Conservation (phyloP, 2,888 invertebrate genomes). For the Proisotoma minuta region DNA sequence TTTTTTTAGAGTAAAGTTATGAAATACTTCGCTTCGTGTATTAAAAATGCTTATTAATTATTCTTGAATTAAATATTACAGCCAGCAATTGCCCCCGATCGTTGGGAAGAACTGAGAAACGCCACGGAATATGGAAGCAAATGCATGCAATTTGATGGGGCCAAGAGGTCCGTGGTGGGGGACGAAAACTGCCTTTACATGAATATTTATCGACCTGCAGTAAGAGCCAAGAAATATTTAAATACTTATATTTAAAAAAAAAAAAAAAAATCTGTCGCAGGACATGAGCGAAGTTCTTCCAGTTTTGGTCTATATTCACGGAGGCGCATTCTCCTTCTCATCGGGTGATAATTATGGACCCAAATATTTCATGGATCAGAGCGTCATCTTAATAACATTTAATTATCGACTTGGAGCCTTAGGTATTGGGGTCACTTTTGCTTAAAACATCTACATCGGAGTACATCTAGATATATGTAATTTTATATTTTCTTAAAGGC, state of each 20-base stretch:
- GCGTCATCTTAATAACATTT: slow-evolving; percentile 32
- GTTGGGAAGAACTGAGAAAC: slow-evolving; percentile 37
- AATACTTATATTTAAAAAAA: not conserved
- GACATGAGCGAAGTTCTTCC: slow-evolving; percentile 35
- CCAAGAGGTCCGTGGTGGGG: slow-evolving; percentile 26
- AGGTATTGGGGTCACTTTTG: too few relatives aligned
- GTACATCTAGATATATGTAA: not conserved
- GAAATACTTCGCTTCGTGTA: not conserved
- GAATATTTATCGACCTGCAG: slow-evolving; percentile 24
- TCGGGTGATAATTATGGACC: slow-evolving; percentile 30
- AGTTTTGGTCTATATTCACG: slow-evolving; percentile 37
- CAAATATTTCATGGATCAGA: slow-evolving; percentile 34
- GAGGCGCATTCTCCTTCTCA: slow-evolving; percentile 33
- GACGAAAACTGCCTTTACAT: slow-evolving; percentile 30
- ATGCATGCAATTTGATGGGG: slow-evolving; percentile 34
- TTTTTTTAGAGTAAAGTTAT: not conserved
- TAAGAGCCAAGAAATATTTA: slow-evolving; percentile 1
- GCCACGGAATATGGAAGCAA: slow-evolving; percentile 29
- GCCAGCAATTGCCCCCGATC: slow-evolving; percentile 32
- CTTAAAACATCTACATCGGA: too few relatives aligned
- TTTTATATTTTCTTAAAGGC: slow-evolving; percentile 12
- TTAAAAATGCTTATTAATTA: not conserved
- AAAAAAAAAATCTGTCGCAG: not conserved
- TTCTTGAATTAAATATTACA: slow-evolving; percentile 10
- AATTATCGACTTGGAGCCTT: slow-evolving; percentile 28